Base-by-base conservation (phyloP, 1,140 invertebrate genomes). In the Anagrus nilaparvatae region DNA sequence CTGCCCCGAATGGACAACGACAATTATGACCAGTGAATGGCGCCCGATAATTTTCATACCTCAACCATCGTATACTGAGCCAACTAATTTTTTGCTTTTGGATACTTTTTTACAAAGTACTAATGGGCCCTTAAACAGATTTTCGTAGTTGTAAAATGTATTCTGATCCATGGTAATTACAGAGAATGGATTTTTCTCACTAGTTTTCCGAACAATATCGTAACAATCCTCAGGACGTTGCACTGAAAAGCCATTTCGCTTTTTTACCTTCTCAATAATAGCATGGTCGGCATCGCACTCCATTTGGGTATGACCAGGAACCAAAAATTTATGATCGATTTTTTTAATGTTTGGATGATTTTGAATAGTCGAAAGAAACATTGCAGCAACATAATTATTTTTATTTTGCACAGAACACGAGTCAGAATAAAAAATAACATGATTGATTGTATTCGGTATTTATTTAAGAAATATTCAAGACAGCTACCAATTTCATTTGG, bases 251-350 rank as follows among this genome's bases (percentile, higher is more conserved):
- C 14, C 14, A 29, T 1, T 14, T 10, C 2, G 16, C 29, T 42
- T 45, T 28, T 46, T 45, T 17, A 20, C 34, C 40, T 27, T 42
- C 47, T 60, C 55, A 10, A 62, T 61, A 12, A 49, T n/a, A 0
- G 51, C 50, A 47, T 59, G 58, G 31, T 58, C 54, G 16, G 21
- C 31, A 29, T 60, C 56, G 40, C 53, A 55, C 33, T 58, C 58
- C 50, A 63, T 54, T 35, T 54, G 49, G 1, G 49, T 56, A 37
- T 63, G 59, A 16, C 60, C 56, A 35, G 53, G 44, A 14, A 59
- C 52, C 19, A 63, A 13, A 47, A 62, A 63, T 34, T 62, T 61
- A 38, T 65, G 58, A 27, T 60, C 51, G 18, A 63, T 44, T 7
- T 20, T 14, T 43, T 55, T 21, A 44, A 52, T 17, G 14, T 42